A percentile compares a stretch with the other conserved stretches of the same genome.
These are phyloP conservation scores for Anableps anableps DNA, from an alignment of 2,797 vertebrate species.

Conservation along the genomic window DNA sequence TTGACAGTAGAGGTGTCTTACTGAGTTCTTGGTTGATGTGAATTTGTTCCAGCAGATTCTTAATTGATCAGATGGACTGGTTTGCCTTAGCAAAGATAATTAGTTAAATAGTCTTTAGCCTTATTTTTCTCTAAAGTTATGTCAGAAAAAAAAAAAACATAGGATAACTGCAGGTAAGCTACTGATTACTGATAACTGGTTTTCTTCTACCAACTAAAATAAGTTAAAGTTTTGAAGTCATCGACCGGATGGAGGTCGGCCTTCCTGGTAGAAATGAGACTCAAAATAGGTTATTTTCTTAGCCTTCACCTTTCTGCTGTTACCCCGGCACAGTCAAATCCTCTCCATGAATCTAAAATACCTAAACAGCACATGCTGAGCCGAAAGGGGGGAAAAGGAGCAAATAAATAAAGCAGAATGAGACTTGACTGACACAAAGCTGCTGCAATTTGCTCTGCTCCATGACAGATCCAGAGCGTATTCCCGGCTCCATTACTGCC, in stretches of 20 bases:
- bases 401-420: conserved; percentile 12
- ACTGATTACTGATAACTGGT: background rate
- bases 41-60: too few relatives aligned
- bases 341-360: conserved; percentile 22
- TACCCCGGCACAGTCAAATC: conserved; percentile 17
- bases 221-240: background rate
- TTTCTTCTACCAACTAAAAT: background rate
- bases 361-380: conserved; percentile 6
- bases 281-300: background rate
- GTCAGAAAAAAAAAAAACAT: background rate
- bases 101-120: background rate
- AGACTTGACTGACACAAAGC: conserved; percentile 18
- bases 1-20: too few relatives aligned
- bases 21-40: too few relatives aligned
- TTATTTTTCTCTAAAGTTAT: background rate
- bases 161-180: background rate
- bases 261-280: background rate
- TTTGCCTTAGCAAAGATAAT: too few relatives aligned
- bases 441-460: background rate
- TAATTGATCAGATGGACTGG: too few relatives aligned
- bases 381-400: conserved; percentile 6
- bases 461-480: background rate
- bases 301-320: conserved; percentile 10
- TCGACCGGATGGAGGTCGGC: background rate
- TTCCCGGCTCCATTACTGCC: background rate